Conservation (phyloP, 1,140 invertebrate species). For the Eufriesea mexicana region DNA sequence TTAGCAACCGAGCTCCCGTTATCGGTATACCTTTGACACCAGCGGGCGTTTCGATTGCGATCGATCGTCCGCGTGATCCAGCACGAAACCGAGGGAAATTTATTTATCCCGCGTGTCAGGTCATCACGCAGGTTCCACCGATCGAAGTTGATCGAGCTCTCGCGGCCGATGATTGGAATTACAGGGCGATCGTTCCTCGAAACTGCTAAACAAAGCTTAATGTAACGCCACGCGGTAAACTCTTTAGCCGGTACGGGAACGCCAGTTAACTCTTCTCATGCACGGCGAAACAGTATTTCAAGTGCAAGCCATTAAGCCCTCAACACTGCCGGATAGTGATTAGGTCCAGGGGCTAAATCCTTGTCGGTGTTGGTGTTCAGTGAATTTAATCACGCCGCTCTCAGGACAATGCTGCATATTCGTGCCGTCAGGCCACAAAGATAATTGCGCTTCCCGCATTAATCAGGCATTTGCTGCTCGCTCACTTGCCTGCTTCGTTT, state of each 20-base stretch:
- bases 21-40: neutral
- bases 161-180: slow-evolving; percentile 16
- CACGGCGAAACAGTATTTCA: slow-evolving; percentile 44
- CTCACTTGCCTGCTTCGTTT: neutral
- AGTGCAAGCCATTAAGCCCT: slow-evolving; percentile 45
- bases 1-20: neutral
- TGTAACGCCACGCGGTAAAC: slow-evolving; percentile 20
- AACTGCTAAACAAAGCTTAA: slow-evolving; percentile 25
- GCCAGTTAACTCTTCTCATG: slow-evolving; percentile 32
- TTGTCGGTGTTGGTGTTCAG: slow-evolving; percentile 48
- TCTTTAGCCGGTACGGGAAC: slow-evolving; percentile 30
- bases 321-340: slow-evolving; percentile 48
- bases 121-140: neutral
- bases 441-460: slow-evolving; percentile 56
- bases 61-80: neutral
- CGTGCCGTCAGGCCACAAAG: slow-evolving; percentile 45
- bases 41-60: neutral
- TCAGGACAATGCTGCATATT: slow-evolving; percentile 56
- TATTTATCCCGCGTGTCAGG: neutral
- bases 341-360: slow-evolving; percentile 62
- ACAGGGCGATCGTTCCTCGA: slow-evolving; percentile 16
- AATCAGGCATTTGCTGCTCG: slow-evolving; percentile 30
- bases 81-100: neutral
- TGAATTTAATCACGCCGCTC: slow-evolving; percentile 61
- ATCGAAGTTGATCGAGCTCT: slow-evolving; percentile 2